A percentile compares a stretch with the other conserved stretches of the same genome.
These are phyloP conservation scores for Mola mola DNA, from an alignment of 2,113 vertebrate species.

Conservation along the genomic window DNA sequence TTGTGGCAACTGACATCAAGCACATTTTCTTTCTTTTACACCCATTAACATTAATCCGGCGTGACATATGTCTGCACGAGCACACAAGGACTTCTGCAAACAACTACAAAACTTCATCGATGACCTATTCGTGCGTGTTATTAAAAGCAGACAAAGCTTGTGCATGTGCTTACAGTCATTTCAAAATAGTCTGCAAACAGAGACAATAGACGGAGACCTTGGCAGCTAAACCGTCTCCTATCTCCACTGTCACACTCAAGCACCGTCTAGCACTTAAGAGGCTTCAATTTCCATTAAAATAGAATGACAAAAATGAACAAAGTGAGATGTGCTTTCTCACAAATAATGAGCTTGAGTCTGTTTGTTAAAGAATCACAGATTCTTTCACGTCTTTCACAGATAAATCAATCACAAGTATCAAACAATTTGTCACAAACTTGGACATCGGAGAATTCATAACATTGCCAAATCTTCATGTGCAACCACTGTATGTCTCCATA, in stretches of 20 bases:
- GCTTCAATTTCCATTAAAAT: neutral
- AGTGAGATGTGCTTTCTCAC: neutral
- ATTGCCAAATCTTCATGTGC: too few species aligned
- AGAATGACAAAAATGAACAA: neutral
- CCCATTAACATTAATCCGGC: constrained; percentile 5
- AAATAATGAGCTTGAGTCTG: neutral
- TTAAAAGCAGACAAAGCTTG: neutral
- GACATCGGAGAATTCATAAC: too few species aligned
- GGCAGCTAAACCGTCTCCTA: constrained; percentile 12
- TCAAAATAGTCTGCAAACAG: constrained; percentile 14
- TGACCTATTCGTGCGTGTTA: neutral
- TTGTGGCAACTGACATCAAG: constrained; percentile 3
- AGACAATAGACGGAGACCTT: constrained; percentile 21
- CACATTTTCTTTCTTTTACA: constrained; percentile 1
- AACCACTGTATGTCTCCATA: too few species aligned
- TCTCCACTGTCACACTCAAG: constrained; percentile 22
- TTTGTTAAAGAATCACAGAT: neutral
- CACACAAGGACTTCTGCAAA: neutral
- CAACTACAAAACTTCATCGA: neutral
- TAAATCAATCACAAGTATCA: neutral
- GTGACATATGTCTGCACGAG: neutral
- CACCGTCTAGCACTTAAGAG: constrained; percentile 4
- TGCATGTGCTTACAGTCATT: neutral
- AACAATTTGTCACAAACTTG: too few species aligned
- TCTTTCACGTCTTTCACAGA: too few species aligned